Percentiles rank a stretch among this genome's conserved stretches.
Evolutionary conservation across 2,888 invertebrate species (phyloP).

Genomic region (Leptinotarsa tumamoca): DNA sequence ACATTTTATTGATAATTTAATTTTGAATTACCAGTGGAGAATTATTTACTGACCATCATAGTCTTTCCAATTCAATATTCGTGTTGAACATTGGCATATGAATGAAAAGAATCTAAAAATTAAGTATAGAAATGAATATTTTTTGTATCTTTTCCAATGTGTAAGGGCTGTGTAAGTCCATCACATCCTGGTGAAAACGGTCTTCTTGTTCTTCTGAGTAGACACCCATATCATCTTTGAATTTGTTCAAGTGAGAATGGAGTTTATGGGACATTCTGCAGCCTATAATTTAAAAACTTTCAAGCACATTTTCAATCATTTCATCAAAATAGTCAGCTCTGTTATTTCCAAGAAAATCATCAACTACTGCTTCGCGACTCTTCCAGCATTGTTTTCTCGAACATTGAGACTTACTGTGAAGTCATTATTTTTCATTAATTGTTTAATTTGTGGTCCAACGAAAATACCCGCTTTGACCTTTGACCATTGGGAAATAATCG

Average conservation of each 20-base stretch:
- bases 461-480: not conserved
- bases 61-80: not conserved
- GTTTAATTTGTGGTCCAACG: not conserved
- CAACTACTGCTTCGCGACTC: conserved; percentile 32
- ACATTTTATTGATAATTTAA: not conserved
- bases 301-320: not conserved
- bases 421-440: not conserved
- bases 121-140: too few relatives aligned
- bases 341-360: conserved; percentile 18
- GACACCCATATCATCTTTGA: too few relatives aligned
- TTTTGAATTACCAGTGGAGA: not conserved
- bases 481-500: not conserved
- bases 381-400: conserved; percentile 36
- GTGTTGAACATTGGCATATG: too few relatives aligned
- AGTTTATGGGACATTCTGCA: too few relatives aligned
- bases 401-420: conserved; percentile 1
- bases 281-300: not conserved
- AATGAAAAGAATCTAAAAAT: too few relatives aligned
- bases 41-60: not conserved
- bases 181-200: not conserved
- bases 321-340: not conserved
- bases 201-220: too few relatives aligned
- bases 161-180: not conserved
- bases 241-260: too few relatives aligned
- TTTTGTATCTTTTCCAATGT: too few relatives aligned